Percentiles rank a stretch among this genome's conserved stretches.
These are phyloP conservation scores for Daphoenositta chrysoptera DNA, from an alignment of 2,113 vertebrate genomes.

Conservation along the genomic window DNA sequence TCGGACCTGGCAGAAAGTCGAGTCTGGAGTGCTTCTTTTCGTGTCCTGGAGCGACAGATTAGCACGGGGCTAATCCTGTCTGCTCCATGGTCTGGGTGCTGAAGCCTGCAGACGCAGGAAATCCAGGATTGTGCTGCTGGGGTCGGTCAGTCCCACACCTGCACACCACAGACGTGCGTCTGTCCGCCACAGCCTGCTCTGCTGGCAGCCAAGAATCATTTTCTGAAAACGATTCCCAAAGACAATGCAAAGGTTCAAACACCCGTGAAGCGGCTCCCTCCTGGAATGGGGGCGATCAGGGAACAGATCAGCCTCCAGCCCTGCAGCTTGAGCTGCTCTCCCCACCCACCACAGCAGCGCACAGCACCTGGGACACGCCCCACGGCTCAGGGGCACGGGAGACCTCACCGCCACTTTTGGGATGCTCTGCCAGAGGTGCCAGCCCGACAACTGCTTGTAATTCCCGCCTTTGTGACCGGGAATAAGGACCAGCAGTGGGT, in stretches of 20 bases:
- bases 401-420: accelerated
- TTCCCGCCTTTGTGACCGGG: not conserved
- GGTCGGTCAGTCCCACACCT: not conserved
- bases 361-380: not conserved
- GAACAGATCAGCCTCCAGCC: not conserved
- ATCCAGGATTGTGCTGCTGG: not conserved
- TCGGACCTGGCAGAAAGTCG: no score
- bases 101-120: not conserved
- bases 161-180: accelerated
- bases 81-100: not conserved
- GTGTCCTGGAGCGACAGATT: no score
- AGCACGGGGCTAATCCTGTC: not conserved
- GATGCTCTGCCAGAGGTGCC: not conserved
- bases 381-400: accelerated
- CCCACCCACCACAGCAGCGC: accelerated
- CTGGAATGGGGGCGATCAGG: not conserved
- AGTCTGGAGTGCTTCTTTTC: no score
- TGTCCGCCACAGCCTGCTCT: not conserved
- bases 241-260: not conserved
- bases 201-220: no score
- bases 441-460: not conserved
- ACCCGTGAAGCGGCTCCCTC: not conserved
- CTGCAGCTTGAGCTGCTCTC: not conserved
- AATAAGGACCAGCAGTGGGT: not conserved
- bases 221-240: not conserved